Base-by-base conservation (phyloP, 2,113 vertebrate genomes). In the Hypomesus transpacificus region DNA sequence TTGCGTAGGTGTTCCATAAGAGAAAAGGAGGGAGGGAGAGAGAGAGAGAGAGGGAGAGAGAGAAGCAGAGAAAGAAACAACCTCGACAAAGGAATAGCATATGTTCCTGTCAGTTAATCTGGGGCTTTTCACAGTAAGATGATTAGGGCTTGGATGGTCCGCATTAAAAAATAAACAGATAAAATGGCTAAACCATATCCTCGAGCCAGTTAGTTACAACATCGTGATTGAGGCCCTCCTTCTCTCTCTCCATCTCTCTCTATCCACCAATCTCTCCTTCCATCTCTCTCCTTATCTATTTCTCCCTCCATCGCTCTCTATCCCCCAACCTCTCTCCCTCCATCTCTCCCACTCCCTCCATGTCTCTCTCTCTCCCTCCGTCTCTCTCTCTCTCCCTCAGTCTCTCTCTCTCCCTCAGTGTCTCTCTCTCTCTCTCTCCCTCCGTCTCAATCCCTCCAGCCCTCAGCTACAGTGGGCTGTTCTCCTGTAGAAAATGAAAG, bases 51-150 rank as follows among this genome's bases (percentile, higher is more conserved):
- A 26, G 31, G 60, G 71, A 58, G 28, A 63, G 9, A 21, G 16
- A 66, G 61, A 58, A 8, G 56, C 52, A 54, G 18, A 57, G 26
- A 53, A 14, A 63, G 59, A 39, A 26, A 62, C 20, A 71, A 56
- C 28, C 52, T 66, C 60, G 78, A 83, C 82, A 75, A 83, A 86
- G 76, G 77, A 17, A 60, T 17, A 81, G 59, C 88, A 87, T 86
- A 86, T 89, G 87, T 74, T 78, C 71, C 73, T 70, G 21, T 75
- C 63, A 71, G 80, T 69, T 91, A 88, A 90, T 89, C 87, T 84
- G 75, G 61, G 77, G 85, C 70, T 88, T 88, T 74, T 88, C 81
- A 75, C 80, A 64, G 78, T 90, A 89, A 89, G 84, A 75, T 86
- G 84, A 88, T 90, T 87, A 89, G 34, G 77, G 81, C 63, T 82